Conservation (phyloP, 2,888 invertebrate species). For the Meta bourneti region DNA sequence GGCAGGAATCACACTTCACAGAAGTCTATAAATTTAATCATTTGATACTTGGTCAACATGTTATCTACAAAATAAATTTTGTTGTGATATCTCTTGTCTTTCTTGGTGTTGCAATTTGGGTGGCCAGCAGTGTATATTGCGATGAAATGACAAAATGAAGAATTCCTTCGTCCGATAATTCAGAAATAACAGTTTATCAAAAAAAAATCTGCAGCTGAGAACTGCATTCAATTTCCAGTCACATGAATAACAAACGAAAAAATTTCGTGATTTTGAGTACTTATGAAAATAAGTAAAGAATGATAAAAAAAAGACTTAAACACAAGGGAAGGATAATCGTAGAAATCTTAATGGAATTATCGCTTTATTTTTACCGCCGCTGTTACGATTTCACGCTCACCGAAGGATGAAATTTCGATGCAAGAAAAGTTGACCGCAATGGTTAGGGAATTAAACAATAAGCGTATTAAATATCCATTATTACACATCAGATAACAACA, state of each 20-base stretch:
- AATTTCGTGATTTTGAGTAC: not conserved
- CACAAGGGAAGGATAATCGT: not conserved
- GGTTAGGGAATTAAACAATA: not conserved
- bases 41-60: too few species aligned
- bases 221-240: not conserved
- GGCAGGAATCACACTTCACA: too few species aligned
- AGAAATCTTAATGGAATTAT: not conserved
- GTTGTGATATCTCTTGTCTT: too few species aligned
- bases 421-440: not conserved
- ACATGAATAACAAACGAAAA: not conserved
- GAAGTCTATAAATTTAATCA: too few species aligned
- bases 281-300: not conserved
- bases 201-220: not conserved
- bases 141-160: too few species aligned
- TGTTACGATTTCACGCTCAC: not conserved
- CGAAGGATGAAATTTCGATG: not conserved
- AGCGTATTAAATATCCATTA: not conserved
- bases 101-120: too few species aligned
- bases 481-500: not conserved
- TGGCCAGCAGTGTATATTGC: too few species aligned
- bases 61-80: too few species aligned
- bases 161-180: not conserved
- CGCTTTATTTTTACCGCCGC: not conserved
- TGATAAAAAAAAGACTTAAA: not conserved
- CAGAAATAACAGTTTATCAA: not conserved